Evolutionary conservation across 1,140 invertebrate genomes (phyloP).

Genomic region (Heterodera schachtii): DNA sequence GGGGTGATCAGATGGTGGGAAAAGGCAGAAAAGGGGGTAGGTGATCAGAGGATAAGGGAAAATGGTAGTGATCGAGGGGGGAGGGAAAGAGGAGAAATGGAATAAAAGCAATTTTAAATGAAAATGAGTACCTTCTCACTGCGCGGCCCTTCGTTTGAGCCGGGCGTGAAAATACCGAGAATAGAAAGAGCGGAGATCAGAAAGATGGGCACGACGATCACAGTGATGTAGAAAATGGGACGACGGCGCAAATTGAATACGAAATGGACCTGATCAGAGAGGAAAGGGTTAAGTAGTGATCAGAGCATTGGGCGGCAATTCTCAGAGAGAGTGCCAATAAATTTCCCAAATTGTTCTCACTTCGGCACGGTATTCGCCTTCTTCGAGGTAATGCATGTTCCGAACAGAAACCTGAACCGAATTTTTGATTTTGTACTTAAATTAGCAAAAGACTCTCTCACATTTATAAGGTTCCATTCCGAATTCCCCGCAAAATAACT

Average conservation of each 20-base stretch:
- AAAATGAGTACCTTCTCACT: conserved; percentile 51
- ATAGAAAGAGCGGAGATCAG: conserved; percentile 59
- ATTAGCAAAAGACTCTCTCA: neutral
- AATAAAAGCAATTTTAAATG: too few species aligned
- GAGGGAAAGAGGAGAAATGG: too few species aligned
- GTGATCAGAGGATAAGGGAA: too few species aligned
- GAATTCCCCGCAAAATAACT: conserved; percentile 53
- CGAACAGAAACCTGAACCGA: conserved; percentile 50
- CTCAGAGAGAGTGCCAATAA: neutral
- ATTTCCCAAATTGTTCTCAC: neutral
- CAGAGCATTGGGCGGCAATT: neutral
- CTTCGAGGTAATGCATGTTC: conserved; percentile 59
- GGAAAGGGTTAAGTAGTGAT: neutral
- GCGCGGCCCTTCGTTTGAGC: conserved; percentile 57
- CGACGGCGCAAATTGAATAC: conserved; percentile 58
- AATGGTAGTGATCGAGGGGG: too few species aligned
- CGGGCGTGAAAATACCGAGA: conserved; percentile 61
- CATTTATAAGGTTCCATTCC: conserved; percentile 60
- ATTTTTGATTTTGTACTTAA: neutral
- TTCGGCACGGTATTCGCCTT: conserved; percentile 52
- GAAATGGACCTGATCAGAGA: conserved; percentile 50
- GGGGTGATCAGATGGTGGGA: too few species aligned
- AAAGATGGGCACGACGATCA: conserved; percentile 63
- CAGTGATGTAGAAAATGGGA: conserved; percentile 62
- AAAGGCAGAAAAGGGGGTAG: too few species aligned